A percentile compares a stretch with the other conserved stretches of the same genome.
Evolutionary conservation across 2,113 vertebrate genomes (phyloP).

Genomic region (Podarcis cretensis): DNA sequence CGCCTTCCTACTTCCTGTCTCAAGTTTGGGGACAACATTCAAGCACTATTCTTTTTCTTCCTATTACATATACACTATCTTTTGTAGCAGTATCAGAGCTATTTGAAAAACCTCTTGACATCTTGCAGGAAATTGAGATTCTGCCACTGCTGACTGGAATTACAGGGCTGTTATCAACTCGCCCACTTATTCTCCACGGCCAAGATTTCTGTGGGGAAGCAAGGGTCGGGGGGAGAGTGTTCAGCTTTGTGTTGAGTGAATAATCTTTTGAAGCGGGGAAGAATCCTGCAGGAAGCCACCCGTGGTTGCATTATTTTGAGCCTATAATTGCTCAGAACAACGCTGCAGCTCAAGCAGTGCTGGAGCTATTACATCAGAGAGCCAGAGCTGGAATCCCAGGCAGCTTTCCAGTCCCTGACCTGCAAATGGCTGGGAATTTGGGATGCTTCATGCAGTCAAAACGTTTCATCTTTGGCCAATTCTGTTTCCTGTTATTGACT

Average conservation of each 20-base stretch:
- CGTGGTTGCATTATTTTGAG: not conserved
- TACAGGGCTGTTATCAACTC: not conserved
- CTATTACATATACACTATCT: not conserved
- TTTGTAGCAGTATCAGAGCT: not conserved
- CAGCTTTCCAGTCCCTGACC: constrained; percentile 14
- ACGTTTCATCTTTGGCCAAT: constrained; percentile 18
- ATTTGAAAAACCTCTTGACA: not conserved
- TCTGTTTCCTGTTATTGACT: constrained; percentile 33
- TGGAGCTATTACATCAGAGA: constrained; percentile 21
- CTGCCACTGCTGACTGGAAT: not conserved
- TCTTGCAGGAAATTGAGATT: constrained; percentile 9
- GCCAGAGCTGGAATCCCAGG: constrained; percentile 19
- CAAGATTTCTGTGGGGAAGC: not conserved
- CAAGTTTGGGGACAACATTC: not conserved
- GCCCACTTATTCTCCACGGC: not conserved
- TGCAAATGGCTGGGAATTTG: constrained; percentile 12
- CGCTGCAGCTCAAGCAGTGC: not conserved
- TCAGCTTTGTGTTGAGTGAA: not conserved
- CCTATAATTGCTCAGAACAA: not conserved
- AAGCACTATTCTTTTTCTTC: not conserved
- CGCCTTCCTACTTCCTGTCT: not conserved
- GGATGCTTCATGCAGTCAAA: not conserved
- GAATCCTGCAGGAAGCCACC: not conserved
- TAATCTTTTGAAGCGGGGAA: not conserved
- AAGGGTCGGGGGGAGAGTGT: not conserved